Percentiles rank a stretch among this genome's conserved stretches.
Evolutionary conservation across 2,113 vertebrate genomes (phyloP).

Genomic region (Syngnathus typhle): DNA sequence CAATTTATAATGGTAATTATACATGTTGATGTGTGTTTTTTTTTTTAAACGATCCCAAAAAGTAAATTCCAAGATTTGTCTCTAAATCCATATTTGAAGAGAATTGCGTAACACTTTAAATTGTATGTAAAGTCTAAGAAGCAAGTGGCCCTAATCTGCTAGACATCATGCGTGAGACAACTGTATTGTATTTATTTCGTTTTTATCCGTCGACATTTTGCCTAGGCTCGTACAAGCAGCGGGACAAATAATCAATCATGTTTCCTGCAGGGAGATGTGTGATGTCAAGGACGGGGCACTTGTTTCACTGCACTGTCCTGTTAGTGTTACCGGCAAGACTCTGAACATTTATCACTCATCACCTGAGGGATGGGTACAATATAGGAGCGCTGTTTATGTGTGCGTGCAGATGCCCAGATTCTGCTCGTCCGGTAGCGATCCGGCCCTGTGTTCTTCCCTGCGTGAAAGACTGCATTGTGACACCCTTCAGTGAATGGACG

Average conservation of each 20-base stretch:
- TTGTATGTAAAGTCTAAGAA: too few species aligned
- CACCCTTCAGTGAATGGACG: slow-evolving; percentile 93
- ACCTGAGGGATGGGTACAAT: slow-evolving; percentile 16
- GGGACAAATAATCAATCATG: slow-evolving; percentile 46
- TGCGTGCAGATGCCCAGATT: slow-evolving; percentile 82
- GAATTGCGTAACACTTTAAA: too few species aligned
- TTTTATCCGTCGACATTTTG: slow-evolving; percentile 26
- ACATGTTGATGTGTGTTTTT: too few species aligned
- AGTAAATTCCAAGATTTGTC: too few species aligned
- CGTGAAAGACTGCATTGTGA: slow-evolving; percentile 86
- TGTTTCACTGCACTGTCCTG: slow-evolving; percentile 38
- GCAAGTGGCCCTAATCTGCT: neutral
- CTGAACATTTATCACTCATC: slow-evolving; percentile 36
- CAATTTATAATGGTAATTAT: too few species aligned
- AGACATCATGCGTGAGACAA: slow-evolving; percentile 27
- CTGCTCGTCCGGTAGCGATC: slow-evolving; percentile 72
- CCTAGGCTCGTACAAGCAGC: slow-evolving; percentile 6
- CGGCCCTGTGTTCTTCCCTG: slow-evolving; percentile 82
- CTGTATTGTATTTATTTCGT: slow-evolving; percentile 12
- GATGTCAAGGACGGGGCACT: slow-evolving; percentile 51
- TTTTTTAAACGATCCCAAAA: too few species aligned
- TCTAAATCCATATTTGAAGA: too few species aligned
- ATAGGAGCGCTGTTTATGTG: slow-evolving; percentile 26
- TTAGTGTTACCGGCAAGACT: slow-evolving; percentile 21
- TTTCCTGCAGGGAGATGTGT: slow-evolving; percentile 35